Evolutionary conservation across 2,888 invertebrate genomes (phyloP), one percentile per base, ranked within the genome.

Genomic region (Archips crataeganus): DNA sequence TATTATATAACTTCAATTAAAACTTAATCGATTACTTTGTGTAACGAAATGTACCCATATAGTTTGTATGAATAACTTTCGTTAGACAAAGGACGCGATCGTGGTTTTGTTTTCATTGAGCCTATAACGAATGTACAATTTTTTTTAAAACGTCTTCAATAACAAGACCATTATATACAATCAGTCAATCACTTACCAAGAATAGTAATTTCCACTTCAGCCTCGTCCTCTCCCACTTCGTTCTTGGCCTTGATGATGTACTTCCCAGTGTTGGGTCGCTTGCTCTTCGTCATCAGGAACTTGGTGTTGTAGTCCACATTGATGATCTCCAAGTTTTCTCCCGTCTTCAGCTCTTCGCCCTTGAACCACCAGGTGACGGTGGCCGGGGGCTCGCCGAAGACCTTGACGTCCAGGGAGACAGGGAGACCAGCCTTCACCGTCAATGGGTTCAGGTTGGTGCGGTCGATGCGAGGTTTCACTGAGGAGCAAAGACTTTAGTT

Each of bases 401-500:
- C 97, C 83, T 98, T 97, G 42, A 99, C 96, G 88, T 99, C 98
- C 75, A 99, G 93, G 36, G 96, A 97, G 62, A 99, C 96, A 0
- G 98, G 97, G 60, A 99, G 96, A 54, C 99, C 99, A 76, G 97
- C 97, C 90, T 99, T 99, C 59, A 99, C 97, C 2, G 96, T 96
- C 2, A 98, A 89, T n/a, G 97, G 96, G 83, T 98, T 97, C 67
- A 99, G 93, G 90, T 98, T 98, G 23, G 98, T 98, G 78, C 98
- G 96, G 88, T 99, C 98, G 88, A 99, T 99, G 84, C 97, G 96
- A 74, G 99, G 99, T 95, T 98, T 98, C 88, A 99, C 98, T 98
- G 91, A 64, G 13, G 54, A 39, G 39, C 4, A 62, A 34, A 59
- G 49, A 13, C 13, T 13, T 13, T 0, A 10, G 0, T 45, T 45